Evolutionary conservation across 2,888 invertebrate species (phyloP), one percentile per base, ranked within the genome.

Genomic region (Amiota minor): DNA sequence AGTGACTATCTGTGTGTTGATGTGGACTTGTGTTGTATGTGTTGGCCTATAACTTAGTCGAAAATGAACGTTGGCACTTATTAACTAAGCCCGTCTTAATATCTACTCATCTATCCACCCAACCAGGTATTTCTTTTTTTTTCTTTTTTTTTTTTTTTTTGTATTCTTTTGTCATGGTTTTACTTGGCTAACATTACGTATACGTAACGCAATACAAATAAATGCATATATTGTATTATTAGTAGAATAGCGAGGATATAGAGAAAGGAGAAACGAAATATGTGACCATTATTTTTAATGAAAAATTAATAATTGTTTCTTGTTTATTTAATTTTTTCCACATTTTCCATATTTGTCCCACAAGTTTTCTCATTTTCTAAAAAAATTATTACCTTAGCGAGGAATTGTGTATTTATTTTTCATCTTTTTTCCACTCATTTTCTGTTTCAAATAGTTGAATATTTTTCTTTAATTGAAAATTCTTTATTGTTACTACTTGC

Each of bases 41-140:
- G 83, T 79, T 78, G 86, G 80, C 79, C 79, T 83, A 83, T 83
- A 83, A 83, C 86, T 83, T 86, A 86, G 83, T 68, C 78, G 65
- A 62, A 62, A 62, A 62, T 62, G 45, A 53, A 12, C 62, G 10
- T 12, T 59, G 9, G 9, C 35, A 35, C 6, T 35, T 35, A 35
- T 35, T 35, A 35, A 35, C 35, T 35, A 35, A 35, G 20, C n/a
- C 67, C 53, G 50, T 50, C 50, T 16, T 14, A 12, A 9, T 18
- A 49, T 65, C 20, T 16, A 9, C 18, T 9, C 12, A 6, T 16
- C 65, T 47, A 4, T 49, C 49, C 35, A 35, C 35, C 35, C 35
- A 35, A 3, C 6, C 35, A 35, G 35, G 35, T 35, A 35, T 35
- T 35, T 35, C 35, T 23, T 23, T 23, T 3, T 35, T 35, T 35